Evolutionary conservation across 2,888 invertebrate genomes (phyloP), one percentile per base, ranked within the genome.

Genomic region (Margaritifera margaritifera): DNA sequence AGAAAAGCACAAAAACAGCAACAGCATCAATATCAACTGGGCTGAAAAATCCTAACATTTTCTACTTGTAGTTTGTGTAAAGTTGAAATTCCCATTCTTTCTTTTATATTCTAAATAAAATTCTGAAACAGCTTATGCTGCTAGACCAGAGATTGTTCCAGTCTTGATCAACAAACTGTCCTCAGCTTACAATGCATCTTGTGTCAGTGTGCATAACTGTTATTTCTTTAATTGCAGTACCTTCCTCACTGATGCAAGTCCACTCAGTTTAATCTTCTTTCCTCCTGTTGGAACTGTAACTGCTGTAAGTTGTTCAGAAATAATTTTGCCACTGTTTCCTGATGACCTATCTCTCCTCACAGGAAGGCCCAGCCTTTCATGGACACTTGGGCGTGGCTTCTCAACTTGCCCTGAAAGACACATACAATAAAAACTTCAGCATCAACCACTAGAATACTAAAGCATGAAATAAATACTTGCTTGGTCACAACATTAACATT

Each of bases 291-390:
- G 60, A 52, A 22, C 19, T 15, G 6, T 64, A 15, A 50, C 53
- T 20, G 53, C 56, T 31, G 20, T 27, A 24, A 51, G 42, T 25
- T 54, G 54, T 57, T 8, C 50, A 2, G 11, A 51, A 55, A n/a
- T 58, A 25, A n/a, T 69, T 22, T 22, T 25, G 42, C 11, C 42
- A 42, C 64, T 6, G 27, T n/a, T 22, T 22, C 25, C 68, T 52
- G 50, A 22, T 20, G 56, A 27, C 20, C 53, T 63, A 4, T 54
- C 55, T 50, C 69, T 69, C 8, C 31, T 61, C 8, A 54, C 70
- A 52, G 77, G 71, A 20, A 69, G 70, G 25, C 82, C 82, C 51
- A 82, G 72, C 55, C 82, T 74, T 11, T 80, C 80, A 63, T 79
- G 74, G 20, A 80, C 78, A 54, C 81, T 81, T 22, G 68, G 60